Conservation (phyloP, 1,140 invertebrate genomes). For the Aphaenogaster floridana region DNA sequence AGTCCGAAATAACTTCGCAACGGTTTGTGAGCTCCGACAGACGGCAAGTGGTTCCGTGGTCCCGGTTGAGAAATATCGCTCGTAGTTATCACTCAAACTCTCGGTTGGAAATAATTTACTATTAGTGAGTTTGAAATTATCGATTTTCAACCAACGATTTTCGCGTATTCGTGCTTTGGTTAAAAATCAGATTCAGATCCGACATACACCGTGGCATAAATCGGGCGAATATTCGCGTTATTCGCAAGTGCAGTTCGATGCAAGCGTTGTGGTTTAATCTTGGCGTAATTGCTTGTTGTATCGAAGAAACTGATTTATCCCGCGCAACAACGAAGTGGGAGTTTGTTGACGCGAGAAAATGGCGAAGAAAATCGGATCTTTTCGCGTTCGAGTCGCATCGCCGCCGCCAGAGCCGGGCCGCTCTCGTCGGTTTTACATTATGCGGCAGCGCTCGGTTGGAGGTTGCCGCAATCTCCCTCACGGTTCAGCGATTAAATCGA, state of each 20-base stretch:
- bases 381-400: conserved; percentile 61
- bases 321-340: conserved; percentile 6
- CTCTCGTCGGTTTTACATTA: conserved; percentile 72
- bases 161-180: background rate
- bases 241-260: background rate
- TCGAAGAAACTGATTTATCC: conserved; percentile 55
- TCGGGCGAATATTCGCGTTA: background rate
- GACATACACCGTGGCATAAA: background rate
- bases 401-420: background rate
- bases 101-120: conserved; percentile 16
- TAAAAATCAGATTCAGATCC: background rate
- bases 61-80: background rate
- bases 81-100: background rate
- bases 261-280: conserved; percentile 41
- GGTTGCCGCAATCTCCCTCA: conserved; percentile 76
- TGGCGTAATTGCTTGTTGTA: conserved; percentile 49
- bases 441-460: conserved; percentile 47
- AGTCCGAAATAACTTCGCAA: conserved; percentile 43
- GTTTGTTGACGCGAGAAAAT: conserved; percentile 41
- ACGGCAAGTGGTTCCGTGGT: background rate
- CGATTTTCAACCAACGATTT: background rate
- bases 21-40: background rate
- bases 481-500: conserved; percentile 81
- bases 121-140: background rate
- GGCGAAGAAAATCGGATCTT: conserved; percentile 70